A percentile compares a stretch with the other conserved stretches of the same genome.
Conservation (phyloP, 1,140 invertebrate genomes). For the Ostrea edulis region DNA sequence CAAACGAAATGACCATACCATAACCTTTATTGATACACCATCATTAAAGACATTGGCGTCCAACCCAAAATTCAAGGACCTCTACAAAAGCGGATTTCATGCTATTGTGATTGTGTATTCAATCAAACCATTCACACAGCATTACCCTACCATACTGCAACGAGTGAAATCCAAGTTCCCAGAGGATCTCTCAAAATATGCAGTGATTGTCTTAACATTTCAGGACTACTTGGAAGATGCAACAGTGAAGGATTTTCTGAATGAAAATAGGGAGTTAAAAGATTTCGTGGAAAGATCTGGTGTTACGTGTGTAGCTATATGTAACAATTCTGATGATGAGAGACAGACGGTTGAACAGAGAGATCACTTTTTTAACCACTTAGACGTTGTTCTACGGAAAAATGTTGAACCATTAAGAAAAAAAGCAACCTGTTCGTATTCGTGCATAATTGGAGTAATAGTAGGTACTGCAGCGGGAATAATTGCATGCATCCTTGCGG, state of each 20-base stretch:
- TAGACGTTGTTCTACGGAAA: neutral
- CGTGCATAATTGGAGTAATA: neutral
- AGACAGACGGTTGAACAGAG: neutral
- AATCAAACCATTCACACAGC: neutral
- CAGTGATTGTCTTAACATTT: constrained; percentile 3
- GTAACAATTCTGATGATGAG: neutral
- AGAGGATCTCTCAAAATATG: neutral
- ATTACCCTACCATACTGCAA: neutral
- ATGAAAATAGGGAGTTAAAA: neutral
- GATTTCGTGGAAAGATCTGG: neutral
- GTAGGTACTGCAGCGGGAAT: too few species aligned
- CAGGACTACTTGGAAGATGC: neutral
- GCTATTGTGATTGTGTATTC: constrained; percentile 4
- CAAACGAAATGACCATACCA: neutral
- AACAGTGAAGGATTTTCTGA: neutral
- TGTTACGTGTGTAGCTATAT: neutral
- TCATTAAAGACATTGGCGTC: neutral
- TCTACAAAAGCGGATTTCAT: neutral
- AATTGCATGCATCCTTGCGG: too few species aligned
- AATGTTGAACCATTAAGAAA: neutral
- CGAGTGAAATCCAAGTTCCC: neutral
- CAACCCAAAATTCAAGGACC: neutral
- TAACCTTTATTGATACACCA: constrained; percentile 7
- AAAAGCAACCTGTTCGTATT: neutral
- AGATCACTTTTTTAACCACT: neutral